Conservation (phyloP, 2,888 invertebrate species). For the Cephus runcator region DNA sequence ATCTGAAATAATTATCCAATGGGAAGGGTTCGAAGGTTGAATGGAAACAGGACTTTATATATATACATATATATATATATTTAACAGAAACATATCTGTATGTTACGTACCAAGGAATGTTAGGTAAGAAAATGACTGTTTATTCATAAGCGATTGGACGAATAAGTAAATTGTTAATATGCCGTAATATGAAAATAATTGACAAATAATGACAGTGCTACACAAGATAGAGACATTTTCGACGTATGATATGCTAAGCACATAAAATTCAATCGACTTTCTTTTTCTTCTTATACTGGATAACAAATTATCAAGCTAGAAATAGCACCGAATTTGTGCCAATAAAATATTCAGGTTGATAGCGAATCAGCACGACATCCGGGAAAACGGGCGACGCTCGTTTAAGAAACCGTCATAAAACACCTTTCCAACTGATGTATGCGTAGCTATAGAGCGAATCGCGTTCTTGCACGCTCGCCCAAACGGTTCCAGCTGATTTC, state of each 20-base stretch:
- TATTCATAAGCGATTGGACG: background rate
- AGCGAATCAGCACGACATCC: background rate
- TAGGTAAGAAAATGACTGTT: too few relatives aligned
- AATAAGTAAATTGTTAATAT: background rate
- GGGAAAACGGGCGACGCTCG: background rate
- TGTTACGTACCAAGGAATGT: background rate
- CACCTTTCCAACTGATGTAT: background rate
- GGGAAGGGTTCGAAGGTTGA: background rate
- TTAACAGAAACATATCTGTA: background rate
- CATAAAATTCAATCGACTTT: background rate
- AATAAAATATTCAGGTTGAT: background rate
- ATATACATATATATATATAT: background rate
- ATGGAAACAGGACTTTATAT: background rate
- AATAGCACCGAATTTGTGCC: background rate
- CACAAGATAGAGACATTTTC: background rate
- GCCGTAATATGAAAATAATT: too few relatives aligned
- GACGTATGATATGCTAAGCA: background rate
- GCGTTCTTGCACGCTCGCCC: background rate
- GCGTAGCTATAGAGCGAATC: background rate
- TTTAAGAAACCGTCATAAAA: background rate
- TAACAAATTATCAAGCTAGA: background rate
- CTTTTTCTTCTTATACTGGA: background rate
- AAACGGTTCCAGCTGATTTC: background rate
- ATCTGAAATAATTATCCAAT: conserved; percentile 39
- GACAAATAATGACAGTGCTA: too few relatives aligned